Base-by-base conservation (phyloP, 2,888 invertebrate species). In the Adelognathus sp. region DNA sequence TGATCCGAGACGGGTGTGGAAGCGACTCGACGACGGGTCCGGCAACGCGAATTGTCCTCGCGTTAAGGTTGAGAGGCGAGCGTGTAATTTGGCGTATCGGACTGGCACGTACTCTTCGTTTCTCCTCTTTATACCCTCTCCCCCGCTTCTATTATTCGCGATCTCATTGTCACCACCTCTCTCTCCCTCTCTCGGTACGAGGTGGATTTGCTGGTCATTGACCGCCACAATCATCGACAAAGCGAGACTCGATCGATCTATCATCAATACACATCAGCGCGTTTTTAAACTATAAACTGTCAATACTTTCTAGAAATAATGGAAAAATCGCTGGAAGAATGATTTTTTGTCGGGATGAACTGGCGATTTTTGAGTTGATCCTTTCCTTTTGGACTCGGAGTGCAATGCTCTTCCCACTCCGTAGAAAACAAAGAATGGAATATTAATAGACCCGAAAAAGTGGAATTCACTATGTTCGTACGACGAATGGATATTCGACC, bases 11-110 rank as follows among this genome's bases (percentile, higher is more conserved):
- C 70, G 70, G 64, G 29, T 16, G 63, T 58, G 58, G 71, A 18
- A 39, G 14, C n/a, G 70, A 67, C 52, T n/a, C n/a, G n/a, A n/a
- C n/a, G n/a, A n/a, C n/a, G n/a, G 6, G 60, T 14, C 72, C 74
- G 56, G 31, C 44, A 64, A 41, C 46, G 58, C 50, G 83, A 85
- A 84, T 84, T 83, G 84, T 83, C 79, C 81, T 83, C 76, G 77
- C 81, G 78, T 82, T 79, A 77, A 76, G 73, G 67, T 70, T 76
- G 81, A 72, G 75, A 81, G 76, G 82, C 82, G 80, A 82, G 78
- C 82, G 83, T 82, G 82, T 83, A 83, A 85, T 85, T 85, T 77
- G 83, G 69, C 78, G 72, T 72, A 77, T 73, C 83, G 78, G 67
- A 76, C 81, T 82, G 82, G 82, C 81, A 81, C 79, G 76, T 79